These are phyloP conservation scores for Fringilla coelebs DNA, from an alignment of 2,797 vertebrate genomes.

Conservation along the genomic window DNA sequence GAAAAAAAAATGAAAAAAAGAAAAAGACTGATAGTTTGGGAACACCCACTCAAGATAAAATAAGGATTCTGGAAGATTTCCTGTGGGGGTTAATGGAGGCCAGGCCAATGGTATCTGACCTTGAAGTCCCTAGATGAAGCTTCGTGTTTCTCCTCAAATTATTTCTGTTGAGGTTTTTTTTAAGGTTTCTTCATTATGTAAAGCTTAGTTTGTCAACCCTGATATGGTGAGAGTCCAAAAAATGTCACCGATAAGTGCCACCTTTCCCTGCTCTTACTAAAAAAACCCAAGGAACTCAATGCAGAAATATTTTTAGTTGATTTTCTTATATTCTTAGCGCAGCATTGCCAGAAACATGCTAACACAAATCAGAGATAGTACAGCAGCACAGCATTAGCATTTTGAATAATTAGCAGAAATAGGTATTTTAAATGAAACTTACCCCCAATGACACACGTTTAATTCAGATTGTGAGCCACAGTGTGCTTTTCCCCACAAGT, in stretches of 20 bases:
- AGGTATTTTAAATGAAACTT: conserved; percentile 59
- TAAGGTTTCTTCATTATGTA: conserved; percentile 34
- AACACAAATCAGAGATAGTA: conserved; percentile 25
- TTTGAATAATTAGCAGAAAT: conserved; percentile 52
- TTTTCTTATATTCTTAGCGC: conserved; percentile 13
- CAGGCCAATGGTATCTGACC: conserved; percentile 73
- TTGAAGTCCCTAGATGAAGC: conserved; percentile 70
- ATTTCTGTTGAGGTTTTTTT: conserved; percentile 19
- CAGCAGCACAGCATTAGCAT: conserved; percentile 22
- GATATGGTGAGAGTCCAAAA: conserved; percentile 54
- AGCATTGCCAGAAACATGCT: conserved; percentile 35
- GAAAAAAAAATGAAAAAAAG: neutral
- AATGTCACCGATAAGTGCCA: conserved; percentile 1
- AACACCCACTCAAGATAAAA: conserved; percentile 77
- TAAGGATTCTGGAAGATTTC: conserved; percentile 74
- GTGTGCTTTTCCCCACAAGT: conserved; percentile 45
- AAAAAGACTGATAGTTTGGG: conserved; percentile 70
- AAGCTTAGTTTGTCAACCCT: conserved; percentile 53
- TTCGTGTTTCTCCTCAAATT: conserved; percentile 64
- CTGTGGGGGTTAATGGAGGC: conserved; percentile 74
- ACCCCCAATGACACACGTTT: conserved; percentile 40
- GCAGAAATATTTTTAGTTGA: neutral
- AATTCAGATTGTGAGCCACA: conserved; percentile 52
- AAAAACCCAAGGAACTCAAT: neutral
- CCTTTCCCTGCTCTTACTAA: conserved; percentile 20